A percentile compares a stretch with the other conserved stretches of the same genome.
These are phyloP conservation scores for Charaxes varanes DNA, from an alignment of 1,140 invertebrate species.

Conservation along the genomic window DNA sequence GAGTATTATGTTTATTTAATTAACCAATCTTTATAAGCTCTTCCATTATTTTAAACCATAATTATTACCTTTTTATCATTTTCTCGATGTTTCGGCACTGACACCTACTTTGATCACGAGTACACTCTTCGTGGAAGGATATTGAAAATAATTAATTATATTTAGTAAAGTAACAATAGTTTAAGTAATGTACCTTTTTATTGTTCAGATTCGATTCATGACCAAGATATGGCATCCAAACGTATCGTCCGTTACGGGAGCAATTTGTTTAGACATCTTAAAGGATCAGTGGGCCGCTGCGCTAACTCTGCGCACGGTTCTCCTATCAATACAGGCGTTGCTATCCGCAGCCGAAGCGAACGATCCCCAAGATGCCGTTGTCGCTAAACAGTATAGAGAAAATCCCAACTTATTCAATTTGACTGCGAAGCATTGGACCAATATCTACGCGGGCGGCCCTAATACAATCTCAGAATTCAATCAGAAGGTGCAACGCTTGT, in stretches of 20 bases:
- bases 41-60: no score
- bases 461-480: slow-evolving; percentile 81
- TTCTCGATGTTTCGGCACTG: neutral
- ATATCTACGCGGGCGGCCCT: slow-evolving; percentile 92
- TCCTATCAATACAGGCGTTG: slow-evolving; percentile 44
- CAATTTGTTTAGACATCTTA: slow-evolving; percentile 98
- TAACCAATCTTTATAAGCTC: no score
- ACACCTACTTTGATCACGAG: no score
- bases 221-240: slow-evolving; percentile 99
- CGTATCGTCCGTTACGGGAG: slow-evolving; percentile 98
- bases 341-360: slow-evolving; percentile 43
- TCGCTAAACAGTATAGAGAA: slow-evolving; percentile 46
- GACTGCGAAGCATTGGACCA: slow-evolving; percentile 83
- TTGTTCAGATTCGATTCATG: slow-evolving; percentile 87
- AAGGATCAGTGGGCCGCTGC: slow-evolving; percentile 99
- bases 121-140: no score
- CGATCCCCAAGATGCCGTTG: slow-evolving; percentile 48
- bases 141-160: slow-evolving; percentile 3
- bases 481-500: slow-evolving; percentile 86
- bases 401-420: slow-evolving; percentile 33
- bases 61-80: no score
- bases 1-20: no score
- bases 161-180: no score
- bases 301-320: slow-evolving; percentile 96
- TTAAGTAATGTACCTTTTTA: no score